Evolutionary conservation across 2,888 invertebrate species (phyloP), one percentile per base, ranked within the genome.

Genomic region (Euplagia quadripunctaria): DNA sequence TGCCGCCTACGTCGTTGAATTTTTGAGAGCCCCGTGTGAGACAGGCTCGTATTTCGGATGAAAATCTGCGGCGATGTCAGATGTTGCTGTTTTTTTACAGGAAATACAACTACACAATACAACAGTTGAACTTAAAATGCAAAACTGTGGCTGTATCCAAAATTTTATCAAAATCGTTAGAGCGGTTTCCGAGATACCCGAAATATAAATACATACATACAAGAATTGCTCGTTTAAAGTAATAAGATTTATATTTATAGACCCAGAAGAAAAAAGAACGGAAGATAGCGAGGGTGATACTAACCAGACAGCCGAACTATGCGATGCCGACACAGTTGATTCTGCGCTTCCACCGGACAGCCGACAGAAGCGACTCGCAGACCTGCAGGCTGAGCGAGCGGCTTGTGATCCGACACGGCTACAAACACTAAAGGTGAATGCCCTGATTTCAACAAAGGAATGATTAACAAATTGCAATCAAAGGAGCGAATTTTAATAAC

Each of bases 371-470:
- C 96, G 97, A 81, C 96, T 97, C 68, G 96, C 97, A 17, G 97
- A 97, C 87, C 88, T 98, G 81, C 97, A 98, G 96, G 95, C 96
- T 95, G 87, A 98, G 97, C 89, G 98, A 81, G 97, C 98, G 16
- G 98, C 98, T 79, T 98, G 98, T 89, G 98, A 98, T 87, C 97
- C 98, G 0, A 97, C 98, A 77, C 97, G 98, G 82, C 94, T 98
- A 75, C 97, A 97, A 86, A 97, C 97, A 82, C 95, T 98, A 73
- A 98, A 96, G 90, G 93, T 91, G 43, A 49, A 46, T 20, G 16
- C 31, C 46, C 11, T 61, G n/a, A 11, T 9, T 55, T n/a, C 31
- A 41, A 64, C 14, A 42, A 64, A 64, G 41, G 31, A 1, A 31
- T 31, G 31, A 31, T 1, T 31, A 31, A 31, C 31, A 2, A 64